Percentiles rank a stretch among this genome's conserved stretches.
These are phyloP conservation scores for Enteromius fasciolatus DNA, from an alignment of 2,797 vertebrate species.

Conservation along the genomic window DNA sequence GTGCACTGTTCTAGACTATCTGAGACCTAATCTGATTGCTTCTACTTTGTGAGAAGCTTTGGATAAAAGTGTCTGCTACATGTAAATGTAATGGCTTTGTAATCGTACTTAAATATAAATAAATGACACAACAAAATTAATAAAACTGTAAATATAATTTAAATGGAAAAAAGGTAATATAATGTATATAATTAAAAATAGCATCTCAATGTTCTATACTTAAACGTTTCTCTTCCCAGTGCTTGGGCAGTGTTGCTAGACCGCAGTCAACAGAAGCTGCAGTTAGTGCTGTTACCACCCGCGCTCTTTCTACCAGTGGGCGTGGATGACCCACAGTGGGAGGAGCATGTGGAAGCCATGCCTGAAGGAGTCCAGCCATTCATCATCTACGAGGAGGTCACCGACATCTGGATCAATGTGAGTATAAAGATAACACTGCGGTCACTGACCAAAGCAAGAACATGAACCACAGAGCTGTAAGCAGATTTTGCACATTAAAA, in stretches of 20 bases:
- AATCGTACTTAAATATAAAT: not conserved
- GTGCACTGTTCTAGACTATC: no score
- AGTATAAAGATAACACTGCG: constrained; percentile 57
- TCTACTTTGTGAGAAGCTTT: no score
- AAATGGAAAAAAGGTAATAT: not conserved
- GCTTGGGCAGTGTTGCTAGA: constrained; percentile 96
- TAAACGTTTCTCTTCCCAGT: constrained; percentile 67
- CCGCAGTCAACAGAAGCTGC: constrained; percentile 90
- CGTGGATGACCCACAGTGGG: constrained; percentile 81
- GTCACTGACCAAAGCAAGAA: not conserved
- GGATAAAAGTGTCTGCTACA: no score
- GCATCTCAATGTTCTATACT: not conserved
- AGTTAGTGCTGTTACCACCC: constrained; percentile 89
- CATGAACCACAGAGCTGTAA: not conserved
- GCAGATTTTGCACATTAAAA: not conserved
- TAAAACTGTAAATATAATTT: not conserved
- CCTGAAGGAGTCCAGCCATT: constrained; percentile 86
- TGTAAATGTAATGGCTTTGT: not conserved
- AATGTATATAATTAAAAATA: not conserved
- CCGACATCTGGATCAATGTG: constrained; percentile 89
- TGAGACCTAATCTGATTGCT: no score
- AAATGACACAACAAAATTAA: not conserved
- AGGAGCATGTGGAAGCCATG: constrained; percentile 82
- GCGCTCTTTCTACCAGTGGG: constrained; percentile 87
- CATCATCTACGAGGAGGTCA: constrained; percentile 93